These are phyloP conservation scores for Ovis canadensis DNA, from an alignment of 2,113 vertebrate species.

Conservation along the genomic window DNA sequence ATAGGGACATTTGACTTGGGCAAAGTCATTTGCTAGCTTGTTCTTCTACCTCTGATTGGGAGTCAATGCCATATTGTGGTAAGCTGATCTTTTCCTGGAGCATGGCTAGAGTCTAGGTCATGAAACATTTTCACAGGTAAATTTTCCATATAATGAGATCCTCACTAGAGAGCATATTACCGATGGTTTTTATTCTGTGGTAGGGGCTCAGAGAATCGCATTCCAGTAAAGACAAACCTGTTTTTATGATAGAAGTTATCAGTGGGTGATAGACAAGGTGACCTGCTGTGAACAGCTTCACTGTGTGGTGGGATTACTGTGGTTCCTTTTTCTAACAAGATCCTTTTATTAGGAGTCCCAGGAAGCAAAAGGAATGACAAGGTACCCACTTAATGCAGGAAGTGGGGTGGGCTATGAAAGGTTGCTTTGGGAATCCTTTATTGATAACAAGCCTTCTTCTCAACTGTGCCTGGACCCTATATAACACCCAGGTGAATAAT, in stretches of 20 bases:
- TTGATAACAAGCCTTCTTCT: background rate
- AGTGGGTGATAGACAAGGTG: background rate
- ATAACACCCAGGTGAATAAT: background rate
- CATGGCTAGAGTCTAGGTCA: background rate
- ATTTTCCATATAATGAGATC: background rate
- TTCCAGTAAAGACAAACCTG: background rate
- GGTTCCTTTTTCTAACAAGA: background rate
- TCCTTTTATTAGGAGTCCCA: background rate
- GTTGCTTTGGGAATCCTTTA: background rate
- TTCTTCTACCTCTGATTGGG: background rate
- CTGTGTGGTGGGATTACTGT: background rate
- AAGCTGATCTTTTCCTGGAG: background rate
- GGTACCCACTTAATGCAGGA: too few species aligned
- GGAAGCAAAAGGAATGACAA: background rate
- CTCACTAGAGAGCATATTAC: background rate
- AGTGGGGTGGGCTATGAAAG: too few species aligned
- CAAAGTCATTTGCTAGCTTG: background rate
- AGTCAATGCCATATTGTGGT: background rate
- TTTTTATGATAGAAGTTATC: background rate
- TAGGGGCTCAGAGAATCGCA: background rate
- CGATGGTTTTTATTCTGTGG: background rate
- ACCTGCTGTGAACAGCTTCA: background rate
- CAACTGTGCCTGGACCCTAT: background rate
- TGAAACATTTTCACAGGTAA: background rate
- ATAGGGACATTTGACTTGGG: background rate